phyloP scores from a whole-genome alignment of 2,888 invertebrate species.

The Lacanobia wlatinum region DNA sequence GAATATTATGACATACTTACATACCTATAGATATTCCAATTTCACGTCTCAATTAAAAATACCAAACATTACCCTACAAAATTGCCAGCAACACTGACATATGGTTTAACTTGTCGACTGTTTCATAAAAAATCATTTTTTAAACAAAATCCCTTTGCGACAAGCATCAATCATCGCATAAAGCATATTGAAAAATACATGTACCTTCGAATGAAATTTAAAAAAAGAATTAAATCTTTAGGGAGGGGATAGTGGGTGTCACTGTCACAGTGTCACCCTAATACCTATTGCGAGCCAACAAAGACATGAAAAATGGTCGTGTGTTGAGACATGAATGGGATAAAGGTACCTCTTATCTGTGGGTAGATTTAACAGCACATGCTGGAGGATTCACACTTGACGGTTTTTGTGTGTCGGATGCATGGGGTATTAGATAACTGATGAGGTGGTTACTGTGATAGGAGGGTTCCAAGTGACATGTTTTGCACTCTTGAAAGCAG shows the following conservation, averaged over 20 bases:
- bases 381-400: constrained; percentile 75
- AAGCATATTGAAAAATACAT: constrained; percentile 62
- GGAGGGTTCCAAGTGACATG: constrained; percentile 42
- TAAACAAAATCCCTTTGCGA: constrained; percentile 53
- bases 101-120: constrained; percentile 49
- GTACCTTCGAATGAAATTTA: constrained; percentile 64
- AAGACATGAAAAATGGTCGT: constrained; percentile 89
- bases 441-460: constrained; percentile 35
- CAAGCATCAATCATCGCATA: constrained; percentile 65
- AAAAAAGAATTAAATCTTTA: constrained; percentile 75
- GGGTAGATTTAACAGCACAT: constrained; percentile 79
- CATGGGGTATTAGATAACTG: constrained; percentile 61
- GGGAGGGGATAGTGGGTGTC: constrained; percentile 75
- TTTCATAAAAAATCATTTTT: constrained; percentile 35
- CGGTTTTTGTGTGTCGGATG: constrained; percentile 67
- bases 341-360: constrained; percentile 86
- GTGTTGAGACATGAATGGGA: constrained; percentile 83
- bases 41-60: constrained; percentile 1
- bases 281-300: constrained; percentile 84
- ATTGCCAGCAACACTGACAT: constrained; percentile 33
- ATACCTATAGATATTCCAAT: background rate
- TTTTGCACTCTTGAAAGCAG: constrained; percentile 16
- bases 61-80: constrained; percentile 10
- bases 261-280: constrained; percentile 81
- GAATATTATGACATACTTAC: background rate